Percentiles rank a stretch among this genome's conserved stretches.
Evolutionary conservation across 2,797 vertebrate species (phyloP).

Genomic region (Knipowitschia caucasica): DNA sequence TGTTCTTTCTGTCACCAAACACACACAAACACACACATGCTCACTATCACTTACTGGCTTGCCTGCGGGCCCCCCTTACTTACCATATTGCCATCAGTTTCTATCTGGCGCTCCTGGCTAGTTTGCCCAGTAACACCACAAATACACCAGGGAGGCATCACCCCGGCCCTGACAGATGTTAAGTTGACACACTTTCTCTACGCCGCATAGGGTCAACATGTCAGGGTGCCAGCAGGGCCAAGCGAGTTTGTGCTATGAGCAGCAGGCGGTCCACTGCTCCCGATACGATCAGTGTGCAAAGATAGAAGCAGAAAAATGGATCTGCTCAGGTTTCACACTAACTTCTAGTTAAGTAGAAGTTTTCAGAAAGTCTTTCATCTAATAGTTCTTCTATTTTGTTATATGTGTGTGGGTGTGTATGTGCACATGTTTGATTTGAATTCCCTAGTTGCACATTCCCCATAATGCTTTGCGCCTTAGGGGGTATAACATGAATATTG

Average conservation of each 20-base stretch:
- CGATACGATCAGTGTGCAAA: constrained; percentile 17
- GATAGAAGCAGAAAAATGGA: constrained; percentile 22
- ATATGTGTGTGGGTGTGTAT: no score
- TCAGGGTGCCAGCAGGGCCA: constrained; percentile 54
- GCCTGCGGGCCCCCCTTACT: constrained; percentile 30
- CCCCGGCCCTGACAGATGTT: constrained; percentile 63
- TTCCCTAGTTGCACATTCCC: no score
- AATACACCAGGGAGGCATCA: constrained; percentile 48
- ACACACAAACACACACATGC: no score
- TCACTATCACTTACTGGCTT: constrained; percentile 23
- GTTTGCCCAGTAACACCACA: constrained; percentile 62
- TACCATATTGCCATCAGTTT: constrained; percentile 54
- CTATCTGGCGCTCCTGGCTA: constrained; percentile 48
- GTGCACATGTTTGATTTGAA: no score
- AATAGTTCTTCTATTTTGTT: no score
- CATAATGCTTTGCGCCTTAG: no score
- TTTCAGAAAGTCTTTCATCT: no score
- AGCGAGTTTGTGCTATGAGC: constrained; percentile 32
- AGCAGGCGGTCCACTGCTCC: constrained; percentile 15
- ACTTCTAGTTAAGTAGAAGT: background rate
- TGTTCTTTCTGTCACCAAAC: constrained; percentile 36
- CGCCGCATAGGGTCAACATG: constrained; percentile 63
- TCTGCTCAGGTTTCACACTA: constrained; percentile 7
- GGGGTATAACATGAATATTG: no score
- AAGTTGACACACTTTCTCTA: constrained; percentile 64